Evolutionary conservation across 1,140 invertebrate species (phyloP), one percentile per base, ranked within the genome.

Genomic region (Drosophila grimshawi): DNA sequence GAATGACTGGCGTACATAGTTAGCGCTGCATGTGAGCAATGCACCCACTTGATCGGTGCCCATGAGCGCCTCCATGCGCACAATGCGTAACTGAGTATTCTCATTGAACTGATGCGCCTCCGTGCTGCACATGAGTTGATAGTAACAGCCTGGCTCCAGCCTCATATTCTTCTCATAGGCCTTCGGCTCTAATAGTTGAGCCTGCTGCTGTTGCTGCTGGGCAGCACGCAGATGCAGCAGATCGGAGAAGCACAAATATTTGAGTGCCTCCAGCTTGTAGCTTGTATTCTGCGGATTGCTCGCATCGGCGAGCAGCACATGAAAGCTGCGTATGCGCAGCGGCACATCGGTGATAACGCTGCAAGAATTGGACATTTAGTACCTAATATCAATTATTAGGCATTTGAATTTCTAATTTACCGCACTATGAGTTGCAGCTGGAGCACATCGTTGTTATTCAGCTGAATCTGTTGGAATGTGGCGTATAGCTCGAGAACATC

Each of bases 401-500:
- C 19, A 19, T 19, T 19, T 19, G 19, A 4, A 2, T 7, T 11
- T 39, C 5, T 5, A 41, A 61, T 83, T 79, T 45, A 93, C 81
- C 93, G 93, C 0, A 94, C 92, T 90, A 94, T 94, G 3, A 94
- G 53, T 75, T 94, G 92, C 53, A 94, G 81, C 71, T 93, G 93
- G 30, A 94, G 86, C 7, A 80, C 81, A 69, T 94, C 94, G 90
- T 94, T 94, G 76, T 94, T 94, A 82, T 93, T 94, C 39, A 94
- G 93, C 78, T 93, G 94, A 29, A 90, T 81, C 56, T 94, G 93
- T 19, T 92, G 93, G 79, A 95, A 95, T 74, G 93, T 94, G 35
- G 93, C 92, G 80, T 94, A 94, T 10, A 94, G 93, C 86, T 94
- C 94, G 39, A 95, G 60, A 19, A 94, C 93, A 76, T 94, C 94